Evolutionary conservation across 2,113 vertebrate genomes (phyloP), one percentile per base, ranked within the genome.

Genomic region (Cyprinodon variegatus): DNA sequence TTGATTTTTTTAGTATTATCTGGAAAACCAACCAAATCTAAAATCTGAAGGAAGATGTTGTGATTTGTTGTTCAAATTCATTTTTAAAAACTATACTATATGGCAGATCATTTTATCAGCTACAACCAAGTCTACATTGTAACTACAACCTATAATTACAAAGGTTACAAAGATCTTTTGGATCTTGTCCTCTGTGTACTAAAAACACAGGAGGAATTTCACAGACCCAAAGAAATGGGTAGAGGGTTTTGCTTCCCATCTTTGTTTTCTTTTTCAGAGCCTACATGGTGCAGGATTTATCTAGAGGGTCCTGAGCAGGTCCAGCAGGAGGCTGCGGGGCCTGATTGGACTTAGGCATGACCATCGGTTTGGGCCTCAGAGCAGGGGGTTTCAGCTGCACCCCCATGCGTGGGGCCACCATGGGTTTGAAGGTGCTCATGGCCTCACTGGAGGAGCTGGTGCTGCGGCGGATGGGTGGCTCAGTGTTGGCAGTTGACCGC

Each of bases 241-340:
- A 8, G 29, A 66, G n/a, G 10, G 59, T 68, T 63, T 59, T 37
- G 53, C 63, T 78, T 74, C 7, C 11, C 63, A 61, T 43, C 76
- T 20, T 63, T 45, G 38, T 46, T 53, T 50, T 13, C 1, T 8
- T 53, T 53, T 11, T 38, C 2, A 46, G 59, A 64, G 70, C 86
- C 95, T 93, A 99, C 98, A 99, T 99, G 67, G 98, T 99, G 94
- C 98, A 99, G 81, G 97, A 98, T 90, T 98, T 99, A 93, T 99
- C 98, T 41, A 96, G 84, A 53, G 97, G 93, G 82, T 96, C 96
- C 91, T 98, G 97, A 84, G 96, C 78, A 48, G 96, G 84, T 0
- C 95, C 84, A 1, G 94, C 87, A 0, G 95, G 83, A 62, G 97
- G 94, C 77, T 95, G 96, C 53, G 96, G 81, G 14, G 92, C 93